Base-by-base conservation (phyloP, 2,888 invertebrate species). In the Synergus laeviventris region DNA sequence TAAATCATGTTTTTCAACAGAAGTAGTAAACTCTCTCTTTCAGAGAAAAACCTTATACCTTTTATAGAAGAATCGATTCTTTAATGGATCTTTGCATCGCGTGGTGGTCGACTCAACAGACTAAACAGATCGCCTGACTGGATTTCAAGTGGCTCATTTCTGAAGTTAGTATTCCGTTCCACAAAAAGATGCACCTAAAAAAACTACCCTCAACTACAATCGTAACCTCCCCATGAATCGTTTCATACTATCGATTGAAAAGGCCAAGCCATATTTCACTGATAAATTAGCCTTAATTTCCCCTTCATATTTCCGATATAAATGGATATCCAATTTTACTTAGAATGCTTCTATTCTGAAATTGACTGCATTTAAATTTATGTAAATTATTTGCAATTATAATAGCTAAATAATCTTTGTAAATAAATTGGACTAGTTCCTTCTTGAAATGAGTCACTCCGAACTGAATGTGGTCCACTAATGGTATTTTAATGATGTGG, bases 11-110 rank as follows among this genome's bases (percentile, higher is more conserved):
- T n/a, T 49, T 49, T 49, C 49, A n/a, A 49, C 8, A 49, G 21
- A 21, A 56, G 21, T 12, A 21, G 11, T 56, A 12, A 56, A 56
- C 36, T 54, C 38, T 24, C 36, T 21, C 21, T 24, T 74, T 74
- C 24, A 39, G n/a, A 62, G 21, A 24, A 9, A 18, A 42, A 39
- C 36, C 12, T 16, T n/a, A n/a, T n/a, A 36, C 12, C 38, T n/a
- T 74, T 21, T 56, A 31, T 54, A 2, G 14, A 21, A 70, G 14
- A 61, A 61, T 61, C 61, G 61, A 61, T 61, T 61, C 16, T 61
- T n/a, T 61, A 61, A 61, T 61, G 61, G 31, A 61, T 61, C 16
- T 36, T 61, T 16, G 16, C 14, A 36, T 61, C 36, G 36, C 61
- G 31, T 61, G 61, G 61, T 31, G 24, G 56, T 56, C 21, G 14